These are phyloP conservation scores for Montipora capitata DNA, from an alignment of 92 coral and sea anemone genomes.

Conservation along the genomic window DNA sequence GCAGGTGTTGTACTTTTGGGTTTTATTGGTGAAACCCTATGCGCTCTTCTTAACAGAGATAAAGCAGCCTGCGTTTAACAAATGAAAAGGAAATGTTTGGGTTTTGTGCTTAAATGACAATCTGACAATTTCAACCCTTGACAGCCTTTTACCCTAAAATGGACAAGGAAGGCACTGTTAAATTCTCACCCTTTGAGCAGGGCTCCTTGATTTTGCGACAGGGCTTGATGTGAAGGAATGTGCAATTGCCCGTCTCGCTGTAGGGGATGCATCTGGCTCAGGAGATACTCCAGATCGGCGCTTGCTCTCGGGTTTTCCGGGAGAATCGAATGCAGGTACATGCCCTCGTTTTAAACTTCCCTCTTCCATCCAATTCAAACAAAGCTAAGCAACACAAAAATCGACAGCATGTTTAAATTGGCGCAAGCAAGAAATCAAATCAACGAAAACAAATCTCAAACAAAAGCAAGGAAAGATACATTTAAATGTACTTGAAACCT, in stretches of 20 bases:
- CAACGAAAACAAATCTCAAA: too few relatives aligned
- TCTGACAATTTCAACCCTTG: too few relatives aligned
- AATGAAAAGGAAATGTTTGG: too few relatives aligned
- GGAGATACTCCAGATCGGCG: not conserved
- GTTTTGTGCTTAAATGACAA: too few relatives aligned
- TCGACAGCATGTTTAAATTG: too few relatives aligned
- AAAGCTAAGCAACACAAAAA: not conserved
- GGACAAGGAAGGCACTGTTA: too few relatives aligned
- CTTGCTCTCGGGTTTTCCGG: slow-evolving; percentile 1
- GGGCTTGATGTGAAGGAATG: not conserved
- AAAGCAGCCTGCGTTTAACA: not conserved
- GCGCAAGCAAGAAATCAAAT: too few relatives aligned
- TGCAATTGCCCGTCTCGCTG: not conserved
- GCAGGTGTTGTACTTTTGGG: not conserved
- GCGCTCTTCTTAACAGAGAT: not conserved
- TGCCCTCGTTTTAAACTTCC: not conserved
- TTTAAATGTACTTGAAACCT: too few relatives aligned
- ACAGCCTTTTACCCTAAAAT: too few relatives aligned
- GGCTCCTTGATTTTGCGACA: not conserved
- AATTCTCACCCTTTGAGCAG: not conserved
- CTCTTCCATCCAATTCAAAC: not conserved
- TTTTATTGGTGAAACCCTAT: not conserved
- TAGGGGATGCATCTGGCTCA: not conserved
- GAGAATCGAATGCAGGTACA: not conserved
- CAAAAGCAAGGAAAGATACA: too few relatives aligned